Conservation (phyloP, 1,140 invertebrate species). For the Oncopodura yosiiana region DNA sequence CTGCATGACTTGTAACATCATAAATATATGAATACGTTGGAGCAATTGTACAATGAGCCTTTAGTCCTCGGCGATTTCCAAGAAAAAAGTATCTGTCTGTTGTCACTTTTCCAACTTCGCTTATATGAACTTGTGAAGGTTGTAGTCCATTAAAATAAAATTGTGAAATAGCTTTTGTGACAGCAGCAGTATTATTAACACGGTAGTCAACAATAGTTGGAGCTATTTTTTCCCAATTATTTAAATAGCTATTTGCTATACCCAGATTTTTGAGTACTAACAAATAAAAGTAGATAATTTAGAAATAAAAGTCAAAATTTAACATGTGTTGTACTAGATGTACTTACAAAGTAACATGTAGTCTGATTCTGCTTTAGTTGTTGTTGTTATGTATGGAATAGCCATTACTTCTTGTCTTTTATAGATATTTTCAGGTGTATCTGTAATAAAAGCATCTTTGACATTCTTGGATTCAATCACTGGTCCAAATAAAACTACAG, state of each 20-base stretch:
- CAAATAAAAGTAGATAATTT: neutral
- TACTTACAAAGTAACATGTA: constrained; percentile 9
- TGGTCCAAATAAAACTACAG: constrained; percentile 12
- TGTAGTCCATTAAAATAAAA: too few species aligned
- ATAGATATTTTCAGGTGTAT: constrained; percentile 11
- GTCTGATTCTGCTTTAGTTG: constrained; percentile 15
- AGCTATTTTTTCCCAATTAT: neutral
- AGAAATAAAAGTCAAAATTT: too few species aligned
- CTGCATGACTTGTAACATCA: too few species aligned
- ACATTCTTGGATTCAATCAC: constrained; percentile 15
- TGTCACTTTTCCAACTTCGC: neutral
- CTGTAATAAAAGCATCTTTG: constrained; percentile 18
- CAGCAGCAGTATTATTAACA: neutral
- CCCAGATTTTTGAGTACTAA: constrained; percentile 1
- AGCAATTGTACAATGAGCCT: constrained; percentile 20
- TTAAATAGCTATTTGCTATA: neutral
- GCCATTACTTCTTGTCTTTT: constrained; percentile 3
- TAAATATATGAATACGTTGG: constrained; percentile 28
- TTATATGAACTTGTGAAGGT: too few species aligned
- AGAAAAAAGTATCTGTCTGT: constrained; percentile 5
- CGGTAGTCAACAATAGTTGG: constrained; percentile 1
- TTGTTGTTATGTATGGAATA: constrained; percentile 14
- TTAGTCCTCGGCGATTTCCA: neutral
- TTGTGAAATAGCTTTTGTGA: neutral
- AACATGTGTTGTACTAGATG: neutral